These are phyloP conservation scores for Belonocnema kinseyi DNA, from an alignment of 1,140 invertebrate species.

Conservation along the genomic window DNA sequence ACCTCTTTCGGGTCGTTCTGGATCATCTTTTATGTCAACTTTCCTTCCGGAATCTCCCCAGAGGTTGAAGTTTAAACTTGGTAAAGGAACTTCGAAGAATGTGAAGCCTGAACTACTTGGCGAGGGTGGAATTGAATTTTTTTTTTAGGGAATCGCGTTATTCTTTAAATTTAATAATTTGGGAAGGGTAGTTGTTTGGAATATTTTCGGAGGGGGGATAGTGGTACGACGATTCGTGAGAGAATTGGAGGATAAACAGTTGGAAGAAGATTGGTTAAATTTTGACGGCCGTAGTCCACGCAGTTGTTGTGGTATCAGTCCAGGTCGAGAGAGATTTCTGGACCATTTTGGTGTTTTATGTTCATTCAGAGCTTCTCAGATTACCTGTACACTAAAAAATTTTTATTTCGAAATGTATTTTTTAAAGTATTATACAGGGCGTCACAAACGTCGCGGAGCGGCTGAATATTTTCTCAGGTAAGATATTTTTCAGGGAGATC, in stretches of 20 bases:
- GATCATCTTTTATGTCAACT: slow-evolving; percentile 72
- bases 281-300: slow-evolving; percentile 81
- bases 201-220: slow-evolving; percentile 32
- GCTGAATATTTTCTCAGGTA: too few species aligned
- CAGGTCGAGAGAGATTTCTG: slow-evolving; percentile 79
- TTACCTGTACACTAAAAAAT: background rate
- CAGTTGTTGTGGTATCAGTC: slow-evolving; percentile 90
- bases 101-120: slow-evolving; percentile 81
- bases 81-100: slow-evolving; percentile 89
- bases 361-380: slow-evolving; percentile 54
- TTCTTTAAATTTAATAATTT: slow-evolving; percentile 46
- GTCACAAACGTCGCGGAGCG: too few species aligned
- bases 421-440: background rate
- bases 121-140: slow-evolving; percentile 57
- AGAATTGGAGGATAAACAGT: slow-evolving; percentile 41
- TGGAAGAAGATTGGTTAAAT: slow-evolving; percentile 64
- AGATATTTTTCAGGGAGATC: too few species aligned
- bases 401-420: background rate
- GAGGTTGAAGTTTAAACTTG: slow-evolving; percentile 82
- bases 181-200: slow-evolving; percentile 16
- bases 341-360: slow-evolving; percentile 65
- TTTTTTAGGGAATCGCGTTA: slow-evolving; percentile 49
- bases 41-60: slow-evolving; percentile 77
- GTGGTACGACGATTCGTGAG: slow-evolving; percentile 28
- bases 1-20: slow-evolving; percentile 61